Evolutionary conservation across 2,888 invertebrate genomes (phyloP), one percentile per base, ranked within the genome.

Genomic region (Tiliacea aurago): DNA sequence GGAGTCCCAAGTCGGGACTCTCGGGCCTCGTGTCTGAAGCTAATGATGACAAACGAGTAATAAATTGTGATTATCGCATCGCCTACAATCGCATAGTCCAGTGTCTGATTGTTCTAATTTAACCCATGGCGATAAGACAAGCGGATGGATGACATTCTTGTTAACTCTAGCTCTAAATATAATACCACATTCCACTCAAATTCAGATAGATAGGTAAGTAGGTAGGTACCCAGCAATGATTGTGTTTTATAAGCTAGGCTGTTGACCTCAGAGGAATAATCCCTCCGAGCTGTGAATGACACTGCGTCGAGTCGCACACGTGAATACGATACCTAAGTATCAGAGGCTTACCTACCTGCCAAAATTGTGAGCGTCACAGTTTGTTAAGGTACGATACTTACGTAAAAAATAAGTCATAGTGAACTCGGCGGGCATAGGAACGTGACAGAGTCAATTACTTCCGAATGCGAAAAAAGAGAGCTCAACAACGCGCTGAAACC

Each of bases 41-140:
- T 53, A 41, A 73, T 62, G 41, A 73, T 56, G 41, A 56, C 49
- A 76, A 56, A 73, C 55, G 73, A 73, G 23, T 11, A 56, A 15
- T 23, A 65, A 13, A 76, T 58, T 76, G 43, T 20, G 20, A 23
- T 58, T 76, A 66, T 33, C 49, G 33, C 66, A 11, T 43, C 76
- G 56, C 56, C 43, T 56, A 73, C 76, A 65, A 33, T 65, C 15
- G 33, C 41, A 56, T 55, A 47, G 10, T 62, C 62, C 55, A 13
- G 20, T 65, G 28, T 56, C 18, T 64, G 55, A 64, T 73, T 73
- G 75, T 49, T 64, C 76, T 64, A 49, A 75, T 75, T 75, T 56
- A 64, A 56, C 20, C 13, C n/a, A 49, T 47, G 55, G 28, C 41
- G 18, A 28, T 37, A n/a, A n/a, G 7, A 62, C 28, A 13, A 53